Percentiles rank a stretch among this genome's conserved stretches.
phyloP scores from a whole-genome alignment of 1,140 invertebrate genomes.

The Aradophagus sp. region DNA sequence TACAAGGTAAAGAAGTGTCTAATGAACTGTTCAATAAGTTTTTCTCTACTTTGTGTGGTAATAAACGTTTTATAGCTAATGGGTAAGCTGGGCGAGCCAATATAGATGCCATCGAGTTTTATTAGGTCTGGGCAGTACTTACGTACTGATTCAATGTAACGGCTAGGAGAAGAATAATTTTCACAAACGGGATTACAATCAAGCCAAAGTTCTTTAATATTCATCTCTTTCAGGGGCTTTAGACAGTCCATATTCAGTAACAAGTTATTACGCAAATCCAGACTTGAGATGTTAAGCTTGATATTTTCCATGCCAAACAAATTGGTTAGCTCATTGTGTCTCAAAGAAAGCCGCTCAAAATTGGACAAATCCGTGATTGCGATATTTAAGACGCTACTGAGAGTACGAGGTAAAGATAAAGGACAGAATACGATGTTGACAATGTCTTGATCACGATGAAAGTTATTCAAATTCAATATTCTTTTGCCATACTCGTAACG shows the following conservation, averaged over 20 bases:
- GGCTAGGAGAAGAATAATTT: slow-evolving; percentile 63
- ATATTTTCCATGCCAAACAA: slow-evolving; percentile 67
- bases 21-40: slow-evolving; percentile 64
- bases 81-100: slow-evolving; percentile 57
- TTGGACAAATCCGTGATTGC: slow-evolving; percentile 63
- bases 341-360: slow-evolving; percentile 69
- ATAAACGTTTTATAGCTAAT: slow-evolving; percentile 57
- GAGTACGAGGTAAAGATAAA: slow-evolving; percentile 71
- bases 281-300: slow-evolving; percentile 60
- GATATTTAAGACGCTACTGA: slow-evolving; percentile 73
- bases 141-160: slow-evolving; percentile 64
- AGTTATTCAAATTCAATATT: slow-evolving; percentile 69
- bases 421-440: slow-evolving; percentile 71
- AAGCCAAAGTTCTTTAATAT: slow-evolving; percentile 65
- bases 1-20: slow-evolving; percentile 68
- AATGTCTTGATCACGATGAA: slow-evolving; percentile 73
- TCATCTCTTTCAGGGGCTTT: slow-evolving; percentile 53
- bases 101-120: slow-evolving; percentile 64
- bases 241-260: slow-evolving; percentile 63
- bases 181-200: slow-evolving; percentile 72
- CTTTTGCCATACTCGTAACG: slow-evolving; percentile 65
- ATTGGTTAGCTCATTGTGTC: slow-evolving; percentile 70
- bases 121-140: slow-evolving; percentile 64
- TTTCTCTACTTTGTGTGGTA: slow-evolving; percentile 36
- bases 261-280: slow-evolving; percentile 74